Percentiles rank a stretch among this genome's conserved stretches.
Conservation (phyloP, 2,888 invertebrate species). For the Lochmaea capreae region DNA sequence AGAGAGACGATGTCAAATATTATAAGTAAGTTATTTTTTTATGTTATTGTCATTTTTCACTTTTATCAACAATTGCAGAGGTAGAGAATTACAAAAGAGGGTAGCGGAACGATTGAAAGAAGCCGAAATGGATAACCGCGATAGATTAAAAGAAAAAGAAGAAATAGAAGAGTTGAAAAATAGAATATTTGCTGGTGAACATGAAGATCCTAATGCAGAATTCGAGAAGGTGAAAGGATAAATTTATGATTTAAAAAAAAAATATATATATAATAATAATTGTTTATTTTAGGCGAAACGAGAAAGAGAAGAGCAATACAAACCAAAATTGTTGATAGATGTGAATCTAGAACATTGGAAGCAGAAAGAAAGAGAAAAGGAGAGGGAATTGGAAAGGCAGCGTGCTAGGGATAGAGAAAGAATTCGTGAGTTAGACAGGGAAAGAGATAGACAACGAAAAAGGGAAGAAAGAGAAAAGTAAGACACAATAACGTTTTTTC, state of each 20-base stretch:
- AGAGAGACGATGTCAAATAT: conserved; percentile 96
- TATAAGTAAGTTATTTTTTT: conserved; percentile 76
- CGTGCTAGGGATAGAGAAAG: conserved; percentile 81
- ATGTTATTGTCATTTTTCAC: too few species aligned
- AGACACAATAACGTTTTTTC: conserved; percentile 23
- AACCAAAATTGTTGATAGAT: conserved; percentile 84
- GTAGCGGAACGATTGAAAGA: conserved; percentile 93
- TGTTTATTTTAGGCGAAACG: conserved; percentile 69
- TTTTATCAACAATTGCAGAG: conserved; percentile 65
- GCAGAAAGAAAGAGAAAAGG: conserved; percentile 72
- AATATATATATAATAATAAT: conserved; percentile 5
- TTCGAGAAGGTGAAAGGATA: conserved; percentile 72
- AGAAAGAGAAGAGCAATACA: conserved; percentile 85
- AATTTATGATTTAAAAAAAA: not conserved
- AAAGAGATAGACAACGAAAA: conserved; percentile 62
- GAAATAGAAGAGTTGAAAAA: conserved; percentile 87
- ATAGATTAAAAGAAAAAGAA: conserved; percentile 88
- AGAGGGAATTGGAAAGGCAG: conserved; percentile 67
- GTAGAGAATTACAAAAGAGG: conserved; percentile 90
- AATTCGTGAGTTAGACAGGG: conserved; percentile 86
- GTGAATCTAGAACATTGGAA: conserved; percentile 72
- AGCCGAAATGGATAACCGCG: conserved; percentile 90
- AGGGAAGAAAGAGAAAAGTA: conserved; percentile 64
- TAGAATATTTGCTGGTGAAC: conserved; percentile 78
- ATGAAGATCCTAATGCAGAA: conserved; percentile 72